Evolutionary conservation across 2,888 invertebrate genomes (phyloP), one percentile per base, ranked within the genome.

Genomic region (Scrobipalpa costella): DNA sequence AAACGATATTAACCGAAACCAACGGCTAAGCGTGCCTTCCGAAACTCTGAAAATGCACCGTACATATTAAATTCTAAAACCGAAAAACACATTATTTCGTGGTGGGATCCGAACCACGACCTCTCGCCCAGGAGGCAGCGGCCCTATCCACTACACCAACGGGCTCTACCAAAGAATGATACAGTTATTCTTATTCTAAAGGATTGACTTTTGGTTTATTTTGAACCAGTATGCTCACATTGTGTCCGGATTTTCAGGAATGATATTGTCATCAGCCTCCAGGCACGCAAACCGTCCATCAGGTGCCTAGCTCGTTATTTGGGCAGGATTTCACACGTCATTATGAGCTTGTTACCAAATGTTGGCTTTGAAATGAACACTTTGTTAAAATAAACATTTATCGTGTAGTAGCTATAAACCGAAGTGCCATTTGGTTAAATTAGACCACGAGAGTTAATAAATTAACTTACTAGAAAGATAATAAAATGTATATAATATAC

Each of bases 231-330:
- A 11, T 21, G 21, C 13, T 11, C 27, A 27, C 27, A 21, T 52
- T 52, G 21, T 27, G 27, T 27, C 27, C 27, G 27, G 27, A 27
- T 27, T 27, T 2, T 27, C 5, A 9, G 58, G 66, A 64, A 67
- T 79, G 81, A 81, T 75, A n/a, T n/a, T n/a, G 76, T 81, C 81
- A 81, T 68, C 72, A 65, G 63, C 68, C 64, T 63, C 66, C 38
- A 58, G 63, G 61, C 68, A 68, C 67, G 64, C 67, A 67, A 64
- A 65, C 66, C 66, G 19, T 15, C 38, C 36, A 19, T 38, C 36
- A 57, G n/a, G 19, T 49, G 50, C 17, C 50, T 47, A 50, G 34
- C 52, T 61, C 19, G 57, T 58, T 52, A 21, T 21, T 13, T 11
- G 50, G 50, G 19, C 44, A 15, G 21, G 21, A 21, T 21, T 21